Base-by-base conservation (phyloP, 2,797 vertebrate genomes). In the Clarias pachynema region DNA sequence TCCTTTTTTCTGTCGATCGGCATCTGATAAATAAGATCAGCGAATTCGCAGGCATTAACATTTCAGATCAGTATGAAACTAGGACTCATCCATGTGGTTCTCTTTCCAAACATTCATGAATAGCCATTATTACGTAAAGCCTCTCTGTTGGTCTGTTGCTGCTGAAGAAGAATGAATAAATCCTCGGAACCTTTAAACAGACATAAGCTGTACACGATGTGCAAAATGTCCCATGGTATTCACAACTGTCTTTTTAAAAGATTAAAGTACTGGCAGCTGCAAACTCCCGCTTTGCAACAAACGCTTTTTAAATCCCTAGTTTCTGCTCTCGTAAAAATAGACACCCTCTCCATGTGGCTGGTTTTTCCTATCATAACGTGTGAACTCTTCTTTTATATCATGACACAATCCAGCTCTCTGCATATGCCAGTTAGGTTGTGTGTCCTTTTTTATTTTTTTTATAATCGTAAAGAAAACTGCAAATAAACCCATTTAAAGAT, bases 151-250 rank as follows among this genome's bases (percentile, higher is more conserved):
- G 6, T 77, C 73, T 37, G 34, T 5, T 37, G 6, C 37, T 79
- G 60, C 31, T 70, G 37, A 65, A 83, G 81, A 70, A 79, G 49
- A 85, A 81, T 57, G 69, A 80, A 56, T 74, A 84, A 85, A 87
- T 37, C 56, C 73, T 31, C 5, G 0, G 29, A 78, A 60, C 34
- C 37, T 20, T 31, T 12, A 78, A 78, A 22, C 60, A 31, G 20
- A 60, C 31, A 37, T 37, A 31, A 59, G 18, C 56, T 20, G 57
- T 22, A 31, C 1, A 26, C 31, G 16, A 57, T 86, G 60, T 69
- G n/a, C 16, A 56, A 66, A 80, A 81, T 82, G 22, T 75, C 49
- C 62, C 69, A 31, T 26, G 44, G 59, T 81, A 49, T 53, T 85
- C 59, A 34, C 81, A 24, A 66, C 16, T 57, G 62, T 34, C 59